A percentile compares a stretch with the other conserved stretches of the same genome.
Evolutionary conservation across 2,888 invertebrate species (phyloP).

Genomic region (Pollenia labialis): DNA sequence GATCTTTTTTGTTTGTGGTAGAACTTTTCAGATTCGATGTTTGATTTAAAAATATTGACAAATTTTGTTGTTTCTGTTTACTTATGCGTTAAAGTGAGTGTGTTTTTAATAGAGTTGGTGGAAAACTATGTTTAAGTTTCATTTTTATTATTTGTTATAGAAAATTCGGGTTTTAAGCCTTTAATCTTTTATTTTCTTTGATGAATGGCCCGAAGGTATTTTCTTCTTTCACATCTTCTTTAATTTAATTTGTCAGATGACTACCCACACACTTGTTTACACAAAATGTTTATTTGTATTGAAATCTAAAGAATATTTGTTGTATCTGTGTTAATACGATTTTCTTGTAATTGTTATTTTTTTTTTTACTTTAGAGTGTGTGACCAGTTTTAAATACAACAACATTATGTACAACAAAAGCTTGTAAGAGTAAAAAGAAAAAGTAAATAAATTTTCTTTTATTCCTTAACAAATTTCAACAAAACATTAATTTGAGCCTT

Average conservation of each 20-base stretch:
- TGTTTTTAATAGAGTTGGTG: background rate
- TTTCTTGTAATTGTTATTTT: slow-evolving; percentile 83
- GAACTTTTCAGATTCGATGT: slow-evolving; percentile 42
- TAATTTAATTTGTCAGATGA: slow-evolving; percentile 73
- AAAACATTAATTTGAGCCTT: slow-evolving; percentile 59
- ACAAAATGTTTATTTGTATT: slow-evolving; percentile 34
- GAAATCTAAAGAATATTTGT: slow-evolving; percentile 1
- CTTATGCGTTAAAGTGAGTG: slow-evolving; percentile 17
- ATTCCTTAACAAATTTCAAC: slow-evolving; percentile 38
- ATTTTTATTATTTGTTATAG: slow-evolving; percentile 43
- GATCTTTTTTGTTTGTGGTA: slow-evolving; percentile 9
- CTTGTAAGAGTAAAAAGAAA: slow-evolving; percentile 23
- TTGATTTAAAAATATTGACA: slow-evolving; percentile 69
- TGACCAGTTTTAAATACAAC: slow-evolving; percentile 55
- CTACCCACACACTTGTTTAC: slow-evolving; percentile 66
- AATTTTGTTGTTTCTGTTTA: slow-evolving; percentile 47
- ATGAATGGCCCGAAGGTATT: slow-evolving; percentile 77
- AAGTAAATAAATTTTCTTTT: slow-evolving; percentile 65
- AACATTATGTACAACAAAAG: slow-evolving; percentile 11
- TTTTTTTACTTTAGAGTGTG: slow-evolving; percentile 76
- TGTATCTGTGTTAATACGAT: slow-evolving; percentile 78
- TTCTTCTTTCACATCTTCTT: slow-evolving; percentile 72
- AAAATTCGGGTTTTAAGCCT: slow-evolving; percentile 67
- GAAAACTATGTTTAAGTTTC: slow-evolving; percentile 46
- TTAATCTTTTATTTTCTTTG: slow-evolving; percentile 70